phyloP scores from a whole-genome alignment of 2,113 vertebrate species.

The Xenotilapia caudafasciata region DNA sequence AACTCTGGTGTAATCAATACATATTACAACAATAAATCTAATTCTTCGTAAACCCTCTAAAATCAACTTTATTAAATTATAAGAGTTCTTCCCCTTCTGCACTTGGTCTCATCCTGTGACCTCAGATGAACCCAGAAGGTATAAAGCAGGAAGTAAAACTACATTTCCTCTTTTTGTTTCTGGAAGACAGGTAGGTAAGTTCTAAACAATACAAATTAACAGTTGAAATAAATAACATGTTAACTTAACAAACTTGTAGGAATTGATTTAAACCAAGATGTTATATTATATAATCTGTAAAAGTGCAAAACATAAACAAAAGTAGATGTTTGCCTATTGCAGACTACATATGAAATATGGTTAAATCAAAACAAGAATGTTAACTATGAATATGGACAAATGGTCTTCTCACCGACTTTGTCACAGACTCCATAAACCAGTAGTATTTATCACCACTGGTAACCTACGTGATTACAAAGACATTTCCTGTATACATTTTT shows the following conservation, averaged over 20 bases:
- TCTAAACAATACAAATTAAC: too few species aligned
- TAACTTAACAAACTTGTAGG: fast-evolving
- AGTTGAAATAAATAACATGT: too few species aligned
- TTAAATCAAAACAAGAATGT: background rate
- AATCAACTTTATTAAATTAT: too few species aligned
- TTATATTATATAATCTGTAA: background rate
- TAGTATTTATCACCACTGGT: background rate
- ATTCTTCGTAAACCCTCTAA: too few species aligned
- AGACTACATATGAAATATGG: background rate
- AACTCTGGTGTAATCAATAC: too few species aligned
- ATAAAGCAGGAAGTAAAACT: too few species aligned
- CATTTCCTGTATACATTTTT: background rate
- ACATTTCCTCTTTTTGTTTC: too few species aligned
- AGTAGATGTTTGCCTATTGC: fast-evolving
- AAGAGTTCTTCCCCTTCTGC: too few species aligned
- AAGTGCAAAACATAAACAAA: background rate
- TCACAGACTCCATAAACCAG: background rate
- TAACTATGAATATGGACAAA: background rate
- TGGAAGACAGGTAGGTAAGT: too few species aligned
- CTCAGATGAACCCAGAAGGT: too few species aligned
- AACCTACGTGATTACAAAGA: background rate
- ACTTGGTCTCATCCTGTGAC: too few species aligned
- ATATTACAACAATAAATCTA: too few species aligned
- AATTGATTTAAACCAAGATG: background rate
- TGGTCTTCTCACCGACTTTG: background rate